Conservation (phyloP, 2,113 vertebrate species). For the Acrocephalus arundinaceus region DNA sequence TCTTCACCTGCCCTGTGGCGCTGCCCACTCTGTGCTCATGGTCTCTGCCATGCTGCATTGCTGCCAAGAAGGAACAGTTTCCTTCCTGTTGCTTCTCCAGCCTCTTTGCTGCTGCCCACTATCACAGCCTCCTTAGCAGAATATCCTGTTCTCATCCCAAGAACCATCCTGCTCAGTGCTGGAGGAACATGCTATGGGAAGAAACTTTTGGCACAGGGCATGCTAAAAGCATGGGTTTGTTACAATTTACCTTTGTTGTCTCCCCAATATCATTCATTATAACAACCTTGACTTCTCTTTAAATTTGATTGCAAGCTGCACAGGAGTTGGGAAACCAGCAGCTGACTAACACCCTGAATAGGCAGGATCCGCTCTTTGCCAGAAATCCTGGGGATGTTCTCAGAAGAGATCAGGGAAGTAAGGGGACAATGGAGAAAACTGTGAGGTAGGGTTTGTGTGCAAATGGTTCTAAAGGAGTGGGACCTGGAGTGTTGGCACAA, state of each 20-base stretch:
- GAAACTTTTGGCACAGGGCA: not conserved
- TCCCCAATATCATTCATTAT: fast-evolving
- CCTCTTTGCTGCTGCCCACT: not conserved
- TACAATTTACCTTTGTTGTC: not conserved
- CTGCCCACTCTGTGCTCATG: not conserved
- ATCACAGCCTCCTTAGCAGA: not conserved
- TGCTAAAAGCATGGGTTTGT: not conserved
- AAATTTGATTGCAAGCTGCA: not conserved
- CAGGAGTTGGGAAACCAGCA: not conserved
- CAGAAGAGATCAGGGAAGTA: not conserved
- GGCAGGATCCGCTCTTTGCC: not conserved
- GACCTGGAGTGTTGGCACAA: not conserved
- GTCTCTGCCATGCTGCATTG: not conserved
- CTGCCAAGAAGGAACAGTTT: not conserved
- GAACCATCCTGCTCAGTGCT: not conserved
- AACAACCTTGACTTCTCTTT: not conserved
- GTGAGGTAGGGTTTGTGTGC: not conserved
- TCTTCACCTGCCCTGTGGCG: not conserved
- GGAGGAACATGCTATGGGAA: not conserved
- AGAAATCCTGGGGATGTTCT: not conserved
- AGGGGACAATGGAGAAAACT: not conserved
- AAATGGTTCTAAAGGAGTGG: not conserved
- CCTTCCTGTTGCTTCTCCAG: not conserved
- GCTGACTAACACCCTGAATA: not conserved
- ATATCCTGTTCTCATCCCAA: not conserved